Evolutionary conservation across 2,888 invertebrate genomes (phyloP).

Genomic region (Plutella xylostella): DNA sequence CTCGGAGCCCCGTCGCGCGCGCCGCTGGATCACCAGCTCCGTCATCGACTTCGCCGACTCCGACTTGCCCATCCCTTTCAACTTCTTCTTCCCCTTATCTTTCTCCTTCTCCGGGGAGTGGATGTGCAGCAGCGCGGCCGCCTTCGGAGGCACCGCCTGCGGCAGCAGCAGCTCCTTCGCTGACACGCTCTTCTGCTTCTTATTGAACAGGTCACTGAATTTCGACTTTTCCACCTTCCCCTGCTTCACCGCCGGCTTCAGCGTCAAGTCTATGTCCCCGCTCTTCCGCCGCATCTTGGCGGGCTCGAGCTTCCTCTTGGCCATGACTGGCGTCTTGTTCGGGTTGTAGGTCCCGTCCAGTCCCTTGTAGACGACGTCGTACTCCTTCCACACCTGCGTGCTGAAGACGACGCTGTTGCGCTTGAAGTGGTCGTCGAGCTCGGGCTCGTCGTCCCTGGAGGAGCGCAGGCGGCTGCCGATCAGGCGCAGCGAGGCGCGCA

Average conservation of each 20-base stretch:
- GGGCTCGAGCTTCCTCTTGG: constrained; percentile 45
- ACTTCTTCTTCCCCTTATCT: constrained; percentile 37
- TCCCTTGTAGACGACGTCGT: constrained; percentile 52
- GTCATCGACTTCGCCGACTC: constrained; percentile 50
- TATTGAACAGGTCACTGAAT: constrained; percentile 60
- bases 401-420: constrained; percentile 46
- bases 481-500: constrained; percentile 76
- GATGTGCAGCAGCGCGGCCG: constrained; percentile 72
- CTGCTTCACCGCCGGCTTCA: constrained; percentile 48
- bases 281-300: constrained; percentile 46
- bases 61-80: constrained; percentile 49
- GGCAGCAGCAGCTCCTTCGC: constrained; percentile 59
- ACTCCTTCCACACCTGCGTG: constrained; percentile 54
- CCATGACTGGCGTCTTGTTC: constrained; percentile 56
- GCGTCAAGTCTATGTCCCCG: constrained; percentile 51
- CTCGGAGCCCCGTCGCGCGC: constrained; percentile 55
- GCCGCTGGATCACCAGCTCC: constrained; percentile 35
- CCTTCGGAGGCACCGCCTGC: constrained; percentile 70
- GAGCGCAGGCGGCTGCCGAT: constrained; percentile 73
- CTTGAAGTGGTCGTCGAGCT: constrained; percentile 42
- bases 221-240: constrained; percentile 55
- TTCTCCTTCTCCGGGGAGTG: constrained; percentile 45
- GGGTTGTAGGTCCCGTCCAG: constrained; percentile 59
- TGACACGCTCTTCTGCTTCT: constrained; percentile 53
- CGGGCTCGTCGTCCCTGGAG: constrained; percentile 47